Evolutionary conservation across 2,797 vertebrate genomes (phyloP), one percentile per base, ranked within the genome.

Genomic region (Rhadinocentrus ornatus): DNA sequence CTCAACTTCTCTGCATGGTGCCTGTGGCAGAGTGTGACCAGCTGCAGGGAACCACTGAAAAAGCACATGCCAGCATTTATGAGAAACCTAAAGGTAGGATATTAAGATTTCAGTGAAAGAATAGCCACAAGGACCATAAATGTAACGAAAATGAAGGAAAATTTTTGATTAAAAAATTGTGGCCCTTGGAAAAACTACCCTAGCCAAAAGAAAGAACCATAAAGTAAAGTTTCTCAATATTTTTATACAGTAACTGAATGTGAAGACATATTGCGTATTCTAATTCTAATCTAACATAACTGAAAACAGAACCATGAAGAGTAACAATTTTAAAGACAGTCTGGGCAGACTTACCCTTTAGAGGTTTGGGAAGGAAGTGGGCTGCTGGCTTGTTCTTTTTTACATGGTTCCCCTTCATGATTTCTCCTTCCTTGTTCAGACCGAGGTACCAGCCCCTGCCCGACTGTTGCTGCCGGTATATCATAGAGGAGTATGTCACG

Each of bases 321-420:
- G 54, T 56, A 57, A 56, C 53, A 31, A 35, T 16, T 31, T 76
- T 32, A 52, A 48, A 32, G 50, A 55, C 26, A n/a, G 34, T 68
- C 1, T n/a, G 16, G 7, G 13, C 26, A 27, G 34, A 3, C 82
- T 91, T 92, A 99, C 98, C 98, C 96, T 99, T 99, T 77, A 99
- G 94, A 88, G 98, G 98, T 94, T 99, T 99, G 89, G 98, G 98
- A 87, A 99, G 97, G 91, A 99, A 99, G 89, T 99, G 98, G 83
- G 97, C 98, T 68, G 98, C 97, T 81, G 98, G 97, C 88, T 99
- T 99, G 79, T 99, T 99, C 92, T 99, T 99, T 94, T 99, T 99
- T 80, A 99, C 98, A 0, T 99, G 98, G 87, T 99, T 99, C 80
- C 97, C 98, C 94, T 99, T 99, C 98, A 99, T 99, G 88, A 99